phyloP scores from a whole-genome alignment of 2,797 vertebrate species.

The Sternotherus odoratus region DNA sequence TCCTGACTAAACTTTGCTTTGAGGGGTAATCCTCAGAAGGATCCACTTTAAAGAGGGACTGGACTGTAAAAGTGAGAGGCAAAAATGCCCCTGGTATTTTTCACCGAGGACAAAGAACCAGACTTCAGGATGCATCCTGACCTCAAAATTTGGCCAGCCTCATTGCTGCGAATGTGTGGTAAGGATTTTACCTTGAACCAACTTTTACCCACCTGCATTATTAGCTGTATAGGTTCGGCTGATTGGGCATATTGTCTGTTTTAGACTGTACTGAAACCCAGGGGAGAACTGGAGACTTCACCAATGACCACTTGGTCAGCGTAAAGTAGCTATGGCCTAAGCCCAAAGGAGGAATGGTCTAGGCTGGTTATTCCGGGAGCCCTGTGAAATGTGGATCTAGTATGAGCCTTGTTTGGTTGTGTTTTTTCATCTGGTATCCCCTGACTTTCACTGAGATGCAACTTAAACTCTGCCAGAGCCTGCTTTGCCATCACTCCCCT shows the following conservation, averaged over 20 bases:
- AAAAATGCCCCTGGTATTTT: no score
- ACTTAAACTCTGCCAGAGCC: not conserved
- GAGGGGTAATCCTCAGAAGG: no score
- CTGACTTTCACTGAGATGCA: not conserved
- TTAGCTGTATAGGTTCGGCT: not conserved
- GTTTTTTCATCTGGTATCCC: no score
- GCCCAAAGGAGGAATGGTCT: no score
- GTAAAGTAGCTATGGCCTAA: not conserved
- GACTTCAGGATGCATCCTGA: no score
- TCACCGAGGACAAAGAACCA: no score
- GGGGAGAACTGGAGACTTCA: not conserved
- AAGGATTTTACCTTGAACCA: no score
- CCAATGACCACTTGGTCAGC: not conserved
- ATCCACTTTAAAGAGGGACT: no score
- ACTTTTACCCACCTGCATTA: not conserved
- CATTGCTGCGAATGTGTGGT: no score
- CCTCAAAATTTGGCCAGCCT: no score
- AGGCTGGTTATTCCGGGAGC: not conserved
- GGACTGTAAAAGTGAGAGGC: no score
- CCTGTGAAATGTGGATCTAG: not conserved
- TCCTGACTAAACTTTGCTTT: no score
- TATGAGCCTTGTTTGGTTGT: not conserved
- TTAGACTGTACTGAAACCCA: not conserved
- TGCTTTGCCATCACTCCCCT: not conserved
- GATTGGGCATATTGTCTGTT: not conserved